Evolutionary conservation across 2,888 invertebrate genomes (phyloP).

Genomic region (Aelia acuminata): DNA sequence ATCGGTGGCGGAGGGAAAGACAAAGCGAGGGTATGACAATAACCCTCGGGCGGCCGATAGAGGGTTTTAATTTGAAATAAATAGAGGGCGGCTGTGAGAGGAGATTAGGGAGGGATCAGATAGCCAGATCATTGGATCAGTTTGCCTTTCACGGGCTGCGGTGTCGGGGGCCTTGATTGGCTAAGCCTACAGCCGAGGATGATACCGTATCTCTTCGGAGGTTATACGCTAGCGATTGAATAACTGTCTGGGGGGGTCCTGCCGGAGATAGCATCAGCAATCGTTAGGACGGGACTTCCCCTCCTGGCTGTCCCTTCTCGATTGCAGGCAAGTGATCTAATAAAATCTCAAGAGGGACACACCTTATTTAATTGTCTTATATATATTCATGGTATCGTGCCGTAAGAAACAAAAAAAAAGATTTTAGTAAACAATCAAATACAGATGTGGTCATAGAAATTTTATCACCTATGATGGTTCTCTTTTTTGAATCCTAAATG

Average conservation of each 20-base stretch:
- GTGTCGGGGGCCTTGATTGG: not conserved
- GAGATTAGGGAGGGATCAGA: not conserved
- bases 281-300: not conserved
- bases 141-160: slow-evolving; percentile 25
- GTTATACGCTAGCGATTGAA: not conserved
- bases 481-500: too few species aligned
- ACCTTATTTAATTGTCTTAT: too few species aligned
- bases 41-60: not conserved
- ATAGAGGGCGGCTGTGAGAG: slow-evolving; percentile 13
- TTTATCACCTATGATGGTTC: too few species aligned
- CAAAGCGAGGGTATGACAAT: not conserved
- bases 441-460: too few species aligned
- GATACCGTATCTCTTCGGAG: not conserved
- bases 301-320: not conserved
- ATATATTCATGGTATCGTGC: too few species aligned
- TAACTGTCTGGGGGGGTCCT: not conserved
- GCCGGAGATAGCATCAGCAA: not conserved
- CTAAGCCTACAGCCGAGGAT: not conserved
- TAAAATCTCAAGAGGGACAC: not conserved
- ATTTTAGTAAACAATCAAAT: too few species aligned
- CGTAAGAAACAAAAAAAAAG: too few species aligned
- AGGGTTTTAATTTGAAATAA: slow-evolving; percentile 47
- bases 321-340: not conserved
- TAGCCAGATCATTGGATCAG: slow-evolving; percentile 19
- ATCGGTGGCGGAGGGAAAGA: not conserved